These are phyloP conservation scores for Drosophila busckii DNA, from an alignment of 1,140 invertebrate genomes.

Conservation along the genomic window DNA sequence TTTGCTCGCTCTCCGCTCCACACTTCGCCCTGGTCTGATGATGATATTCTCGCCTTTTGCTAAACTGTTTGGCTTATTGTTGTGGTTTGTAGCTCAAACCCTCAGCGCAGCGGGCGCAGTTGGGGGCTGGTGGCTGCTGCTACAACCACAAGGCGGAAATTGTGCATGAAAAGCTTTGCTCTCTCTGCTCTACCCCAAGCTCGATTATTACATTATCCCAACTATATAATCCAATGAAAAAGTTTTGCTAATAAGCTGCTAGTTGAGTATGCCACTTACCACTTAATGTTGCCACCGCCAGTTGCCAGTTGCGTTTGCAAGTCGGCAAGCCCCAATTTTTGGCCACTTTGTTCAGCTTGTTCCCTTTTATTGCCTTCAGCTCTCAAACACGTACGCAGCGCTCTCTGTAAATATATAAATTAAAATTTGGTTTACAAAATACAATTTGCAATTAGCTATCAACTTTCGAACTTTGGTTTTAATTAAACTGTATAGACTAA, in stretches of 20 bases:
- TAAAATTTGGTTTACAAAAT: too few relatives aligned
- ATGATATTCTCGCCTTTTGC: conserved; percentile 8
- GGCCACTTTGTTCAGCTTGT: conserved; percentile 12
- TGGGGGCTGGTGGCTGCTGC: too few relatives aligned
- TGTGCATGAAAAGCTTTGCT: conserved; percentile 60
- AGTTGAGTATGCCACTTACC: conserved; percentile 55
- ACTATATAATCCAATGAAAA: conserved; percentile 71
- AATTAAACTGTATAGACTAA: too few relatives aligned
- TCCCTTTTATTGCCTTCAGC: conserved; percentile 4
- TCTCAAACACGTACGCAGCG: conserved; percentile 18
- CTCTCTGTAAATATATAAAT: too few relatives aligned
- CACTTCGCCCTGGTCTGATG: background rate
- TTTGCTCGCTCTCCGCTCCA: background rate
- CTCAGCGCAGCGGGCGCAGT: too few relatives aligned
- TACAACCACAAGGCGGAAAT: conserved; percentile 61
- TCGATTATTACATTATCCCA: conserved; percentile 75
- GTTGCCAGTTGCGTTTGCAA: background rate
- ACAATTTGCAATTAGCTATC: too few relatives aligned
- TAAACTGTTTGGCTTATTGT: conserved; percentile 72
- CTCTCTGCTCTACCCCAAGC: conserved; percentile 31
- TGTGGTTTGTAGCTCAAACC: too few relatives aligned
- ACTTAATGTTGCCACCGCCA: conserved; percentile 37
- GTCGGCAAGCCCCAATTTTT: too few relatives aligned
- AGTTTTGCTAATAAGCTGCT: conserved; percentile 72
- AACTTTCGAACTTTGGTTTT: too few relatives aligned